Evolutionary conservation across 2,888 invertebrate genomes (phyloP).

Genomic region (Leucophora obtusa): DNA sequence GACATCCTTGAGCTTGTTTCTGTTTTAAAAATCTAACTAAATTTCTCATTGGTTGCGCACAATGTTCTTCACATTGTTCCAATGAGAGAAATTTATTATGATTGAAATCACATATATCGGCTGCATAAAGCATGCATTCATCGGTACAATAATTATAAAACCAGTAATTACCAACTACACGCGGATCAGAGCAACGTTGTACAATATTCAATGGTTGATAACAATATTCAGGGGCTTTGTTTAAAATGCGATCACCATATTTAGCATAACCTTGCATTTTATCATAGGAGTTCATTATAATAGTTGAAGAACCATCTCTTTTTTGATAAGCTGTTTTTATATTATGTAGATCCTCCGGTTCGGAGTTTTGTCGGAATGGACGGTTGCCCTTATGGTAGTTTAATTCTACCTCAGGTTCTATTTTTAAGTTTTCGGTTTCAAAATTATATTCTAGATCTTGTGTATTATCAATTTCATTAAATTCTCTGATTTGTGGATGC

Average conservation of each 20-base stretch:
- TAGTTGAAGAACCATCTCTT: neutral
- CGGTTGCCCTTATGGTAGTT: neutral
- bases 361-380: neutral
- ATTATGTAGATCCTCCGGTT: neutral
- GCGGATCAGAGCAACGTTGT: slow-evolving; percentile 61
- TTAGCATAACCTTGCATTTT: neutral
- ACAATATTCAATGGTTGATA: slow-evolving; percentile 68
- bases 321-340: slow-evolving; percentile 20
- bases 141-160: slow-evolving; percentile 73
- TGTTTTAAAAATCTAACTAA: slow-evolving; percentile 19
- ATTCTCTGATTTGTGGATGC: neutral
- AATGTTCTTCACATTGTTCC: slow-evolving; percentile 69
- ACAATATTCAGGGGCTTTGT: slow-evolving; percentile 61
- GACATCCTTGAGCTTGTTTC: slow-evolving; percentile 42
- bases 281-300: neutral
- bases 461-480: slow-evolving; percentile 1
- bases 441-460: slow-evolving; percentile 23
- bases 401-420: slow-evolving; percentile 25
- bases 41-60: slow-evolving; percentile 59
- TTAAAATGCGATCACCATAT: neutral
- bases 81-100: slow-evolving; percentile 70
- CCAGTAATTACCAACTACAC: slow-evolving; percentile 77
- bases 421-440: slow-evolving; percentile 29
- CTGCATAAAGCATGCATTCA: slow-evolving; percentile 72
- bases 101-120: slow-evolving; percentile 72